Conservation (phyloP, 1,140 invertebrate genomes). For the Drosophila nikananu region DNA sequence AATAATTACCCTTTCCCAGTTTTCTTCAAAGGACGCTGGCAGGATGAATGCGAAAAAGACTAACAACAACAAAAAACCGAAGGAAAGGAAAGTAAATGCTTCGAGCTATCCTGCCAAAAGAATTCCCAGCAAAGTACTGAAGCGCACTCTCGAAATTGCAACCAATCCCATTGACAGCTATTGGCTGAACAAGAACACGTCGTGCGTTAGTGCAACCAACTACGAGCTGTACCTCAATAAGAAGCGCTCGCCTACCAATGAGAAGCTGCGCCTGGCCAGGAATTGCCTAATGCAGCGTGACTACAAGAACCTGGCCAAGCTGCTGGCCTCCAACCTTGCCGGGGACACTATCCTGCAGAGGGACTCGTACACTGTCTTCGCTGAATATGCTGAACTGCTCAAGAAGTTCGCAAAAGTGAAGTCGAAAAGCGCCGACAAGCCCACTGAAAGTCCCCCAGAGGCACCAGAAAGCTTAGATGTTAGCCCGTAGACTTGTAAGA, state of each 20-base stretch:
- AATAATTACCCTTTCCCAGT: neutral
- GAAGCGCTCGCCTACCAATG: neutral
- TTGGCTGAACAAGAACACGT: constrained; percentile 18
- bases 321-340: constrained; percentile 16
- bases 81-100: neutral
- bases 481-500: neutral
- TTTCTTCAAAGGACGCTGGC: neutral
- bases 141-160: constrained; percentile 21
- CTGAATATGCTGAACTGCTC: constrained; percentile 3
- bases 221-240: neutral
- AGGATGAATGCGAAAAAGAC: neutral
- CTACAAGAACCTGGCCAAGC: constrained; percentile 31
- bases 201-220: neutral
- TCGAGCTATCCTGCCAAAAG: constrained; percentile 5
- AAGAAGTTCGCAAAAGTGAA: constrained; percentile 10
- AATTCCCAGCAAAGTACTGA: constrained; percentile 15
- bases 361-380: neutral
- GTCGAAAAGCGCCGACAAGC: neutral
- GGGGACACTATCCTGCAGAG: constrained; percentile 7
- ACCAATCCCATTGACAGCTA: constrained; percentile 5
- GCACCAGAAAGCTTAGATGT: neutral
- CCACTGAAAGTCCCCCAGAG: neutral
- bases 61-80: neutral
- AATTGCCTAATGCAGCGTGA: constrained; percentile 16
- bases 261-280: constrained; percentile 20